Percentiles rank a stretch among this genome's conserved stretches.
These are phyloP conservation scores for Ischnus inquisitorius DNA, from an alignment of 2,888 invertebrate genomes.

Conservation along the genomic window DNA sequence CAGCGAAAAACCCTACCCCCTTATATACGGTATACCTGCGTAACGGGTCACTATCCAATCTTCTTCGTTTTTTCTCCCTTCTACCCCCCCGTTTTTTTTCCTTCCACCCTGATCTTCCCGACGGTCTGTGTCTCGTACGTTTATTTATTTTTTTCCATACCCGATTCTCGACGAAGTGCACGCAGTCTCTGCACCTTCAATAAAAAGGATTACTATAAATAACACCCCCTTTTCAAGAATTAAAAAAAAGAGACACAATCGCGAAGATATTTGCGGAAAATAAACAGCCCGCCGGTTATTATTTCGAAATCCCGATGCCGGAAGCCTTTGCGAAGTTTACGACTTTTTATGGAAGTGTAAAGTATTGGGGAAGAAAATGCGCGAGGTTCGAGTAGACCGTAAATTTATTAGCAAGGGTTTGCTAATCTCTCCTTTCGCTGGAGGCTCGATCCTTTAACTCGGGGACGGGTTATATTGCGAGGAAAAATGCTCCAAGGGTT, in stretches of 20 bases:
- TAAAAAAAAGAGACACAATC: not conserved
- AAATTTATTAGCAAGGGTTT: constrained; percentile 47
- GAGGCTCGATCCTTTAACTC: not conserved
- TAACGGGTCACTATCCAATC: constrained; percentile 66
- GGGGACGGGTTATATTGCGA: constrained; percentile 29
- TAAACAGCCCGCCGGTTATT: not conserved
- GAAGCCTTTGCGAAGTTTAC: constrained; percentile 33
- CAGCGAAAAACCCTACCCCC: constrained; percentile 62
- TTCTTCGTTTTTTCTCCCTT: constrained; percentile 29
- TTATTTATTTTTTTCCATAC: constrained; percentile 15
- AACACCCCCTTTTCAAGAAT: not conserved
- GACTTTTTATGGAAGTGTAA: constrained; percentile 56
- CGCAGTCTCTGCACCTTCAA: not conserved
- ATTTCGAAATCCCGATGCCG: not conserved
- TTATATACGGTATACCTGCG: constrained; percentile 59
- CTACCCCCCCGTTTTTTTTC: constrained; percentile 8
- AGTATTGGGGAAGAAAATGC: not conserved
- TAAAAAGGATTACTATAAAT: constrained; percentile 58
- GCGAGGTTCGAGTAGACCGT: not conserved
- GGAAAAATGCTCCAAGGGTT: constrained; percentile 34
- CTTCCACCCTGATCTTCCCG: constrained; percentile 45
- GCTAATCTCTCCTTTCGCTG: not conserved
- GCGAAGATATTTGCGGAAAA: constrained; percentile 41
- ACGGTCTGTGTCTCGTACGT: not conserved
- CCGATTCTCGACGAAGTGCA: constrained; percentile 13